phyloP scores from a whole-genome alignment of 2,888 invertebrate species.

The Andrena bucephala region DNA sequence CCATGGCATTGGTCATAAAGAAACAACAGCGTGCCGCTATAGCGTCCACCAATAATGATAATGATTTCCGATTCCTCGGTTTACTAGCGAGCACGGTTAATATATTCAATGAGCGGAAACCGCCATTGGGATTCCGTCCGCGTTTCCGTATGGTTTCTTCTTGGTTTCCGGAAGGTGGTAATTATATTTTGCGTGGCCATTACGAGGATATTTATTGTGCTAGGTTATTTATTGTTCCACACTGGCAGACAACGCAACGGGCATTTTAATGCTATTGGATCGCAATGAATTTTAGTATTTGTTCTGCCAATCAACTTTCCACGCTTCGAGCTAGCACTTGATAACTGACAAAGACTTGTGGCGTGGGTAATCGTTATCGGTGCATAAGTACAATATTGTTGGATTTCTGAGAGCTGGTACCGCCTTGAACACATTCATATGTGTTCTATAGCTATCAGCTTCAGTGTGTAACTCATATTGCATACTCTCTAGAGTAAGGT shows the following conservation, averaged over 20 bases:
- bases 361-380: background rate
- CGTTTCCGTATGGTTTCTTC: constrained; percentile 6
- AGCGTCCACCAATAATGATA: constrained; percentile 38
- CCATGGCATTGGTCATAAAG: constrained; percentile 11
- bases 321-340: background rate
- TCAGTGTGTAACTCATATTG: too few species aligned
- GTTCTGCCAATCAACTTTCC: background rate
- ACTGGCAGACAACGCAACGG: background rate
- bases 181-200: constrained; percentile 12
- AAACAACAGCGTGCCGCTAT: constrained; percentile 8
- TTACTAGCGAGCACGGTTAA: constrained; percentile 21
- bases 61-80: constrained; percentile 40
- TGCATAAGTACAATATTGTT: background rate
- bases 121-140: background rate
- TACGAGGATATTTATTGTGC: background rate
- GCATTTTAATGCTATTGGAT: background rate
- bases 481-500: too few species aligned
- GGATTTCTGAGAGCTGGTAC: too few species aligned
- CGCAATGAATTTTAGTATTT: constrained; percentile 3
- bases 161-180: background rate
- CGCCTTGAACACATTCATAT: too few species aligned
- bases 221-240: background rate
- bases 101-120: constrained; percentile 36
- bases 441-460: too few species aligned
- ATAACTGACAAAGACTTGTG: background rate